phyloP scores from a whole-genome alignment of 1,140 invertebrate species.

The Protaetia brevitarsis region DNA sequence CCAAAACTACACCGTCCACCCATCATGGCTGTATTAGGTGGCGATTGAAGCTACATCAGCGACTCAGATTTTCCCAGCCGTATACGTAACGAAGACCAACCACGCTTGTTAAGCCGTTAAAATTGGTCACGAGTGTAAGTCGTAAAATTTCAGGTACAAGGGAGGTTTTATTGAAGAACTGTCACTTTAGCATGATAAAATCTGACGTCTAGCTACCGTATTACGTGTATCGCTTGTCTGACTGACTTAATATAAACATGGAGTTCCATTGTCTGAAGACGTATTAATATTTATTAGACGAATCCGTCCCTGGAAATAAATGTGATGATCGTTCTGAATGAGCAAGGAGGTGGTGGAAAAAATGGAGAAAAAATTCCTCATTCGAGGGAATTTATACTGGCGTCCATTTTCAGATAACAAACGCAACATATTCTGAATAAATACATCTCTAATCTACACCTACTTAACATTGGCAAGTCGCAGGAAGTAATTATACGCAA shows the following conservation, averaged over 20 bases:
- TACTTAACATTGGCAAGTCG: neutral
- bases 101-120: conserved; percentile 39
- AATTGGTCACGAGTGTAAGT: conserved; percentile 36
- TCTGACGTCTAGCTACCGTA: conserved; percentile 24
- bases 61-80: neutral
- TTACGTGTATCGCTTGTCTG: conserved; percentile 17
- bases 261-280: neutral
- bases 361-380: neutral
- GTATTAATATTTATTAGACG: conserved; percentile 14
- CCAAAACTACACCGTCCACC: neutral
- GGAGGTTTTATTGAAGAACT: conserved; percentile 34
- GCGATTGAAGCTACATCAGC: neutral
- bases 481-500: neutral
- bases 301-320: conserved; percentile 11
- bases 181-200: conserved; percentile 33
- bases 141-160: conserved; percentile 36
- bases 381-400: neutral
- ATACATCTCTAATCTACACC: neutral
- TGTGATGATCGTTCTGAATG: conserved; percentile 5
- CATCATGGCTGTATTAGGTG: neutral
- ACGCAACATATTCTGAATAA: neutral
- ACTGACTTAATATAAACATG: conserved; percentile 15
- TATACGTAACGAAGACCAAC: conserved; percentile 23
- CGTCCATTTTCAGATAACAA: neutral
- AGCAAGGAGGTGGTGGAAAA: neutral